phyloP scores from a whole-genome alignment of 2,113 vertebrate species.

The Carassius carassius region DNA sequence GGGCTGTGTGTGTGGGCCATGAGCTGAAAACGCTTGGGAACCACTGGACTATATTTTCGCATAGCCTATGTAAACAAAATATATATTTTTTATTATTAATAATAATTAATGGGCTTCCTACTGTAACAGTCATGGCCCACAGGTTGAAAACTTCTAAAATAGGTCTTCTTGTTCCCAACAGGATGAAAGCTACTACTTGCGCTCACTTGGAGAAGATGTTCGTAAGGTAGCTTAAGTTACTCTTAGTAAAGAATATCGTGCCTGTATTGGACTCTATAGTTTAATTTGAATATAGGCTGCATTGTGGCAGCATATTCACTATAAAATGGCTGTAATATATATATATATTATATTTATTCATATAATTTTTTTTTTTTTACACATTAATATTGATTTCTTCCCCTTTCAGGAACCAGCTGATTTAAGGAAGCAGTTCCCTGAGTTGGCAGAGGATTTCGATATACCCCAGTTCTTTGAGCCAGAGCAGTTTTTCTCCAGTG shows the following conservation, averaged over 20 bases:
- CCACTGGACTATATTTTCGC: too few species aligned
- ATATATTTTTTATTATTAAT: too few species aligned
- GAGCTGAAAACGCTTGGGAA: too few species aligned
- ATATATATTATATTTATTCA: too few species aligned
- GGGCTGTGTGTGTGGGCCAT: too few species aligned
- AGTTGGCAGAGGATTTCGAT: conserved; percentile 84
- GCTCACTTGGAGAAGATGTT: conserved; percentile 90
- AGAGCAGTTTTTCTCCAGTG: conserved; percentile 91
- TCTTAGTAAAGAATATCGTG: not conserved
- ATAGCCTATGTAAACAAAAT: too few species aligned
- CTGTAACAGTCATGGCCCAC: too few species aligned
- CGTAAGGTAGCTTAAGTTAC: conserved; percentile 79
- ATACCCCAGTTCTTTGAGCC: conserved; percentile 87
- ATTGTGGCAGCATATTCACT: not conserved
- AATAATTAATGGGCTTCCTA: too few species aligned
- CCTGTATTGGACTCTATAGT: not conserved
- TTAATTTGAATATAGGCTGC: not conserved
- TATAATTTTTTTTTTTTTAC: too few species aligned
- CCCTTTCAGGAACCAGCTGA: conserved; percentile 86
- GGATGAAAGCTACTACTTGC: conserved; percentile 95
- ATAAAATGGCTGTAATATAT: not conserved
- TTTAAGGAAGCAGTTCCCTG: conserved; percentile 89
- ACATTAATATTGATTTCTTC: too few species aligned
- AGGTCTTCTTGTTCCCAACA: conserved; percentile 59
- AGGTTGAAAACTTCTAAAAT: too few species aligned